A percentile compares a stretch with the other conserved stretches of the same genome.
Conservation (phyloP, 2,797 vertebrate species). For the Poecilia gillii region DNA sequence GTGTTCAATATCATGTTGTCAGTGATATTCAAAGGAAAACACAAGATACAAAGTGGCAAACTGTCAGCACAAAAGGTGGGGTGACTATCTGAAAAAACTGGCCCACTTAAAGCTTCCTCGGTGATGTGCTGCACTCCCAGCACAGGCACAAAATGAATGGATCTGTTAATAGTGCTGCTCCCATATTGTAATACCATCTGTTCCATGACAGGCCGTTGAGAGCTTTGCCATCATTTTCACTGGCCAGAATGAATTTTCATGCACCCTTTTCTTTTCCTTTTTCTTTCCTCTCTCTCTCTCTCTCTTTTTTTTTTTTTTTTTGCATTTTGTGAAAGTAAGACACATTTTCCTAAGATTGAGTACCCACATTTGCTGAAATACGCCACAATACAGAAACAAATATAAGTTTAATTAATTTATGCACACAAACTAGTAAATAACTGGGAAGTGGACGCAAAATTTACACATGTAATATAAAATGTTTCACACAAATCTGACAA, state of each 20-base stretch:
- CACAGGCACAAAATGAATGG: constrained; percentile 59
- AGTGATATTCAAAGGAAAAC: constrained; percentile 45
- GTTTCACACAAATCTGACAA: neutral
- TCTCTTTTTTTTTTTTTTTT: constrained; percentile 11
- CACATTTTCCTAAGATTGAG: neutral
- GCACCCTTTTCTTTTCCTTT: constrained; percentile 7
- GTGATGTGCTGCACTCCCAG: constrained; percentile 52
- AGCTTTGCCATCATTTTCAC: constrained; percentile 67
- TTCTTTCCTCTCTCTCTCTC: constrained; percentile 30
- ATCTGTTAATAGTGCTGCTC: constrained; percentile 74
- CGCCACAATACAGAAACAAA: neutral
- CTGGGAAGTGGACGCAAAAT: neutral
- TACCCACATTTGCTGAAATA: neutral
- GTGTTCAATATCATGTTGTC: constrained; percentile 26
- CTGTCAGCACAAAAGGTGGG: constrained; percentile 35
- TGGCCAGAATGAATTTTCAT: constrained; percentile 63
- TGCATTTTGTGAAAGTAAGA: constrained; percentile 23
- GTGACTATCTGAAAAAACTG: constrained; percentile 69
- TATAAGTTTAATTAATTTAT: neutral
- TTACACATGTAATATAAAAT: neutral
- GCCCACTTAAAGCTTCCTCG: constrained; percentile 40
- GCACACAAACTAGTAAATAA: neutral
- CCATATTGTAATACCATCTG: constrained; percentile 77
- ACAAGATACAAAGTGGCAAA: constrained; percentile 25
- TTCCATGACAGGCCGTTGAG: constrained; percentile 57